Base-by-base conservation (phyloP, 1,140 invertebrate genomes). In the Plutomurus gul region DNA sequence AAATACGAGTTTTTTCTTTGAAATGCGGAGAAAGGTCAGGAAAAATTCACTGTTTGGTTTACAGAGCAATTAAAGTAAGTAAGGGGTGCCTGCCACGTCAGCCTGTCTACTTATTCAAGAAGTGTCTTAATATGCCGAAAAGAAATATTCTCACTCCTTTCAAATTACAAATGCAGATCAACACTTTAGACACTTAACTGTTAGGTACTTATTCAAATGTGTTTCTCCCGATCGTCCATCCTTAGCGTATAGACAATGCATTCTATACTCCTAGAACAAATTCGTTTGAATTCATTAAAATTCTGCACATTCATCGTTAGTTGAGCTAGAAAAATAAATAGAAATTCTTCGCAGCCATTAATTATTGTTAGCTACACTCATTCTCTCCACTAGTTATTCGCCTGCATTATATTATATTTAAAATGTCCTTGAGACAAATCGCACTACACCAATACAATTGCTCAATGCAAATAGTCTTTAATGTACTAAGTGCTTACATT, bases 211-310 rank as follows among this genome's bases (percentile, higher is more conserved):
- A n/a, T n/a, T n/a, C n/a, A n/a, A n/a, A n/a, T n/a, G n/a, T n/a
- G n/a, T n/a, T n/a, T n/a, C n/a, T n/a, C n/a, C n/a, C n/a, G n/a
- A n/a, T n/a, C n/a, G n/a, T n/a, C n/a, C n/a, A n/a, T n/a, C n/a
- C n/a, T n/a, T n/a, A n/a, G n/a, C n/a, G n/a, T n/a, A n/a, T n/a
- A n/a, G n/a, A n/a, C n/a, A n/a, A n/a, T n/a, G n/a, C n/a, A n/a
- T n/a, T n/a, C n/a, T n/a, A n/a, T n/a, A n/a, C 47, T 51, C 47
- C 18, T 22, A 51, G 47, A 3, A 18, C 47, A 51, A n/a, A n/a
- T n/a, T n/a, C n/a, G n/a, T n/a, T n/a, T n/a, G n/a, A n/a, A 51
- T 51, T 51, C 47, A 51, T 51, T 51, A 51, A 51, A 51, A 51
- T 51, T 20, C 47, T 22, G 47, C 20, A n/a, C 47, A 51, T 51